phyloP scores from a whole-genome alignment of 2,888 invertebrate genomes.

The Leptura quadrifasciata region DNA sequence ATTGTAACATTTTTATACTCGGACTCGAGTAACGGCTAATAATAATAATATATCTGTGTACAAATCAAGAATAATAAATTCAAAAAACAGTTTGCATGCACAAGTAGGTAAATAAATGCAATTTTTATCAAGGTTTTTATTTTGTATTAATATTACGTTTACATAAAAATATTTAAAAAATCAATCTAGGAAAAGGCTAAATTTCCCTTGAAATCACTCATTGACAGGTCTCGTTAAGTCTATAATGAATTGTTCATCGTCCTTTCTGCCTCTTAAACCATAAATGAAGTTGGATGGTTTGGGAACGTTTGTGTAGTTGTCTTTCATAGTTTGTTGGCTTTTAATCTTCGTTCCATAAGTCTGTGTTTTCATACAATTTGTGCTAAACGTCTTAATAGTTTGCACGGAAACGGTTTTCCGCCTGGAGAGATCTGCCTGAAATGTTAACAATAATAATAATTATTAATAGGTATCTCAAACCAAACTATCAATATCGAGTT shows the following conservation, averaged over 20 bases:
- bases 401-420: constrained; percentile 83
- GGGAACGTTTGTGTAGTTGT: constrained; percentile 72
- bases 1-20: no score
- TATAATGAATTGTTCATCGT: constrained; percentile 77
- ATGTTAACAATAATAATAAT: constrained; percentile 44
- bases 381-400: constrained; percentile 80
- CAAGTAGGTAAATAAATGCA: neutral
- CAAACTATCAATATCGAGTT: no score
- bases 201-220: constrained; percentile 53
- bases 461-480: neutral
- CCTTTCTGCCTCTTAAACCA: constrained; percentile 77
- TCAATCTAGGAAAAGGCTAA: neutral
- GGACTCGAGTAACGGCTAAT: no score
- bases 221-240: constrained; percentile 69
- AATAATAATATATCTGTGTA: no score
- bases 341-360: constrained; percentile 75
- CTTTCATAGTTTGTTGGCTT: constrained; percentile 72
- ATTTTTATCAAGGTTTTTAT: neutral
- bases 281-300: constrained; percentile 74
- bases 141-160: constrained; percentile 7
- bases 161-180: neutral
- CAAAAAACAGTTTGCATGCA: no score
- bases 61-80: no score
- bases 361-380: constrained; percentile 78
- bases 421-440: constrained; percentile 79